Percentiles rank a stretch among this genome's conserved stretches.
Evolutionary conservation across 2,888 invertebrate species (phyloP).

Genomic region (Corythucha ciliata): DNA sequence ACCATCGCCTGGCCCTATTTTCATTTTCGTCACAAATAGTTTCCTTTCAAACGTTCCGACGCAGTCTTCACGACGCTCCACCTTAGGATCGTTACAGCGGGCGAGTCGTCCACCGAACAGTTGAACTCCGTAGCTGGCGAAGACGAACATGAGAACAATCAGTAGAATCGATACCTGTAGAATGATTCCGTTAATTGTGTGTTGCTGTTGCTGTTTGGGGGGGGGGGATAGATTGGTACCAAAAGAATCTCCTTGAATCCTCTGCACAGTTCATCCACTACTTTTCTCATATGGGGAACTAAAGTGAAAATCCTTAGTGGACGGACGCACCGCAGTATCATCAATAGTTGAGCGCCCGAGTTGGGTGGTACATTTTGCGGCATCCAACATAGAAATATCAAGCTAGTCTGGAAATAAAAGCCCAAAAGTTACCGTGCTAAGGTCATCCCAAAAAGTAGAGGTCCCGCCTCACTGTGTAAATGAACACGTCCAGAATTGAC

Average conservation of each 20-base stretch:
- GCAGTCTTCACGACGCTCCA: slow-evolving; percentile 71
- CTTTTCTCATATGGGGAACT: slow-evolving; percentile 98
- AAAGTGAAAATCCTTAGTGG: slow-evolving; percentile 94
- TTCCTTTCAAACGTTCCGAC: slow-evolving; percentile 91
- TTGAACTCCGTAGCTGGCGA: slow-evolving; percentile 98
- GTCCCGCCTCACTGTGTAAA: slow-evolving; percentile 69
- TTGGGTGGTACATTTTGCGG: slow-evolving; percentile 84
- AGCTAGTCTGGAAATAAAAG: slow-evolving; percentile 60
- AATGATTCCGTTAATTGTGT: too few species aligned
- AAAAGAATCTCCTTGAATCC: slow-evolving; percentile 98
- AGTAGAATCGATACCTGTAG: slow-evolving; percentile 86
- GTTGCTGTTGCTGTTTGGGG: too few species aligned
- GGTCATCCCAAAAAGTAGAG: not conserved
- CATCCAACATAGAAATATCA: slow-evolving; percentile 96
- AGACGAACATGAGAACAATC: slow-evolving; percentile 96
- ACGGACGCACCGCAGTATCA: slow-evolving; percentile 92
- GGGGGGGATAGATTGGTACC: slow-evolving; percentile 49
- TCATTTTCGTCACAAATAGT: slow-evolving; percentile 97
- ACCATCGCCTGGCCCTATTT: slow-evolving; percentile 69
- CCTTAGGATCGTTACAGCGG: slow-evolving; percentile 91
- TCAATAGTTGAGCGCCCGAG: slow-evolving; percentile 85
- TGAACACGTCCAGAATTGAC: slow-evolving; percentile 92
- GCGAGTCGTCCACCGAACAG: slow-evolving; percentile 93
- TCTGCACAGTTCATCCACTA: slow-evolving; percentile 94
- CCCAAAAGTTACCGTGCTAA: not conserved